These are phyloP conservation scores for Recurvirostra avosetta DNA, from an alignment of 2,113 vertebrate species.

Conservation along the genomic window DNA sequence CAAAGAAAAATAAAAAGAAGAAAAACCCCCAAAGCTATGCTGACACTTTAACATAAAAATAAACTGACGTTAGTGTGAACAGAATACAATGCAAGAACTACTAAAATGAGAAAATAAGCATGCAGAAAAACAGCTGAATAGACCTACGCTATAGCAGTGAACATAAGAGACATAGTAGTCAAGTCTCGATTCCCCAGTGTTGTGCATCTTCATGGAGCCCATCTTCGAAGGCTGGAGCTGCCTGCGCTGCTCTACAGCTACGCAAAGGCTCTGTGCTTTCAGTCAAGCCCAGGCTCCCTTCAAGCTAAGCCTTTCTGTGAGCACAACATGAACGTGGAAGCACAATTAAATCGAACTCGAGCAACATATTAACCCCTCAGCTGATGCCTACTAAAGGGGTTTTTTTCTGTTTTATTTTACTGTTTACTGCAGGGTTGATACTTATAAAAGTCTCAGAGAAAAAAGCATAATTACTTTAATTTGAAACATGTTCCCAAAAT, in stretches of 20 bases:
- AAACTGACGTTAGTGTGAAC: not conserved
- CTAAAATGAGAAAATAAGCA: not conserved
- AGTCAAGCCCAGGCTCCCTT: constrained; percentile 1
- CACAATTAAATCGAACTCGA: constrained; percentile 3
- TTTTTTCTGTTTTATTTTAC: not conserved
- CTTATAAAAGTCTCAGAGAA: not conserved
- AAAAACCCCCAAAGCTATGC: not conserved
- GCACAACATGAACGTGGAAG: not conserved
- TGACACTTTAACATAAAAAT: not conserved
- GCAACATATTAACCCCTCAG: constrained; percentile 35
- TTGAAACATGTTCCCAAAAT: not conserved
- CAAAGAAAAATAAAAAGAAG: not conserved
- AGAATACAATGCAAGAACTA: not conserved
- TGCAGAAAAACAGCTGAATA: not conserved
- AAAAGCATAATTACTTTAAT: not conserved
- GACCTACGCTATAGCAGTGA: constrained; percentile 69
- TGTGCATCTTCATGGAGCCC: not conserved
- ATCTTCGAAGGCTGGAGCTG: not conserved
- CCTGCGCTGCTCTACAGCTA: not conserved
- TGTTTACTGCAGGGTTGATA: not conserved
- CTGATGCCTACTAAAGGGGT: not conserved
- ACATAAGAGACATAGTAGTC: constrained; percentile 47
- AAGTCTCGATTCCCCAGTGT: not conserved
- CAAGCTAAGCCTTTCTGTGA: not conserved
- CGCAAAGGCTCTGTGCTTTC: not conserved